Percentiles rank a stretch among this genome's conserved stretches.
Evolutionary conservation across 2,797 vertebrate genomes (phyloP).

Genomic region (Eidolon dupreanum): DNA sequence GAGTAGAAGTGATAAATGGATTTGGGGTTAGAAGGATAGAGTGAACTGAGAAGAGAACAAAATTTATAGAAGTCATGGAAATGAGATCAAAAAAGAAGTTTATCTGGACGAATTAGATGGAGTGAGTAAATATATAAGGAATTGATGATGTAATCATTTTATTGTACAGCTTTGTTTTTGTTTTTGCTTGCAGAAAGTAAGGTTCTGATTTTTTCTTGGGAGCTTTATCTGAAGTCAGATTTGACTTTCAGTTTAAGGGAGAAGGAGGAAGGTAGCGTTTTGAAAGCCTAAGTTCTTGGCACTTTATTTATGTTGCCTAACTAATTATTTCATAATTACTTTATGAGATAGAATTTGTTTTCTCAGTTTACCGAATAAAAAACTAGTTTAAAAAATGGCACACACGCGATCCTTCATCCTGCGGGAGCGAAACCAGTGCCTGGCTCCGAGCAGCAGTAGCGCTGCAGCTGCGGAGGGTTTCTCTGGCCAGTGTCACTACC

Average conservation of each 20-base stretch:
- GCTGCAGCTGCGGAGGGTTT: conserved; percentile 57
- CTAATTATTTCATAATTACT: not conserved
- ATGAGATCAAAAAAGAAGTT: not conserved
- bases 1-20: not conserved
- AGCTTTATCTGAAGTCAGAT: not conserved
- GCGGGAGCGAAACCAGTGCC: conserved; percentile 85
- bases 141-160: not conserved
- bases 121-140: not conserved
- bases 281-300: not conserved
- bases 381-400: not conserved
- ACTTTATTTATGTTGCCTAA: not conserved
- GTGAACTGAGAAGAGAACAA: not conserved
- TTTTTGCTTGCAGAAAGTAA: not conserved
- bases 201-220: not conserved
- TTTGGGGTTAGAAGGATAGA: not conserved
- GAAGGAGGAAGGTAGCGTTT: not conserved
- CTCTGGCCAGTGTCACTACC: conserved; percentile 79
- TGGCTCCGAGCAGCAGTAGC: conserved; percentile 68
- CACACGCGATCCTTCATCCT: conserved; percentile 86
- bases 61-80: not conserved
- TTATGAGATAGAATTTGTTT: not conserved
- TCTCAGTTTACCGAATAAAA: not conserved
- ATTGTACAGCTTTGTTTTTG: not conserved
- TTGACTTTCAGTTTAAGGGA: not conserved
- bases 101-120: not conserved